These are phyloP conservation scores for Haplotaxodon microlepis DNA, from an alignment of 2,113 vertebrate genomes.

Conservation along the genomic window DNA sequence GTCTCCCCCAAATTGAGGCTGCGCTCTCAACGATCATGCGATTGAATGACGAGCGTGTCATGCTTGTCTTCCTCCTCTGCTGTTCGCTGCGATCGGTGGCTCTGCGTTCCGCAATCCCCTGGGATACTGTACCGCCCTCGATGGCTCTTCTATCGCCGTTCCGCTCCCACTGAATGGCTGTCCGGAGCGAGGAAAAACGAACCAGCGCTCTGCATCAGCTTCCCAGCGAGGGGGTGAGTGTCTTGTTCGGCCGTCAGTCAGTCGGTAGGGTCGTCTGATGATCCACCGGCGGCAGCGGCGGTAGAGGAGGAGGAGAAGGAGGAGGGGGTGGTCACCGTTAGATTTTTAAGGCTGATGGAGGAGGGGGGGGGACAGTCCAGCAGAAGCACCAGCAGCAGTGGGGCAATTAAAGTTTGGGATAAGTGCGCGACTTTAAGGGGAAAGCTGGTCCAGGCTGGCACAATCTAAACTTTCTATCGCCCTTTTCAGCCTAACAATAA, in stretches of 20 bases:
- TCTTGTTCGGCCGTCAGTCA: slow-evolving; percentile 1
- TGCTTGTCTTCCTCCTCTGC: slow-evolving; percentile 38
- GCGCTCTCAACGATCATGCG: slow-evolving; percentile 57
- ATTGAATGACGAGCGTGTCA: slow-evolving; percentile 63
- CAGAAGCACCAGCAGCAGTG: background rate
- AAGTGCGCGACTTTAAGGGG: slow-evolving; percentile 17
- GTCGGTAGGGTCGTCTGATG: slow-evolving; percentile 36
- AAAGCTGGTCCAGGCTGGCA: slow-evolving; percentile 35
- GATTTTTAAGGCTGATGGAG: background rate
- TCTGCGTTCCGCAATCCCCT: slow-evolving; percentile 67
- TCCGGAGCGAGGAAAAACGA: slow-evolving; percentile 63
- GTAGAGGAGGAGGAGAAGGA: background rate
- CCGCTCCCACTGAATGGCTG: slow-evolving; percentile 83
- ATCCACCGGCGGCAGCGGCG: background rate
- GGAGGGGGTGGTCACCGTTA: background rate
- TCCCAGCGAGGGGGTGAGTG: slow-evolving; percentile 67
- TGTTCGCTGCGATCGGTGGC: slow-evolving; percentile 56
- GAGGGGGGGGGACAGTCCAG: background rate
- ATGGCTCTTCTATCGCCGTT: slow-evolving; percentile 73
- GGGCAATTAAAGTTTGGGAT: slow-evolving; percentile 44
- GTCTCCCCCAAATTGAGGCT: slow-evolving; percentile 60
- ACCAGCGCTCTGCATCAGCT: slow-evolving; percentile 40
- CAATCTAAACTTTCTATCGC: slow-evolving; percentile 46
- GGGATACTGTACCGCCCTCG: slow-evolving; percentile 66
- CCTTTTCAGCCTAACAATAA: background rate